Evolutionary conservation across 1,140 invertebrate species (phyloP), one percentile per base, ranked within the genome.

Genomic region (Copidosoma floridanum): DNA sequence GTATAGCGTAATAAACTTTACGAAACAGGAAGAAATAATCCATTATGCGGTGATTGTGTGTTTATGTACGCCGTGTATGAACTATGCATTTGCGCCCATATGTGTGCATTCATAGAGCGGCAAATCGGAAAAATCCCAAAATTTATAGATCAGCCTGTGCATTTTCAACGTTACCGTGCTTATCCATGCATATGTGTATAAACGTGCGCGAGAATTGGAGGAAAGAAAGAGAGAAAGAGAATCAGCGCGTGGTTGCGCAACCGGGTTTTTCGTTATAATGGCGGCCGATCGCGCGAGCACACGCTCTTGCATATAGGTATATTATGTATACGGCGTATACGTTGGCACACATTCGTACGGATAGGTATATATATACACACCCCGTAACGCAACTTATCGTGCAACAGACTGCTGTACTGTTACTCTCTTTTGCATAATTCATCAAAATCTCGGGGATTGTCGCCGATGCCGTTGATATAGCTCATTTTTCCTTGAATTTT

Each of bases 381-480:
- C n/a, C n/a, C n/a, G n/a, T n/a, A n/a, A n/a, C n/a, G n/a, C n/a
- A 47, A 38, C 23, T 60, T 54, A 54, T 54, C 29, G 41, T 16
- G 29, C 16, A n/a, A n/a, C 29, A 32, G 12, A 32, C 29, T 32
- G 6, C 12, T 12, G 6, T n/a, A 16, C 12, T n/a, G 44, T 56
- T 55, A 55, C 35, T 20, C 46, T 37, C 44, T 21, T 48, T 61
- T 61, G 59, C 59, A 61, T 61, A 55, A 61, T 61, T 56, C 59
- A 61, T 61, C 55, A 56, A 32, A n/a, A n/a, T n/a, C n/a, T n/a
- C n/a, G n/a, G n/a, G n/a, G n/a, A 35, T 8, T 35, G 32, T n/a
- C 32, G 32, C 32, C 7, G 32, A 35, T 35, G 14, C 7, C n/a
- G n/a, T n/a, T n/a, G n/a, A n/a, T n/a, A n/a, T n/a, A n/a, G n/a